Percentiles rank a stretch among this genome's conserved stretches.
Evolutionary conservation across 2,113 vertebrate species (phyloP).

Genomic region (Piprites chloris): DNA sequence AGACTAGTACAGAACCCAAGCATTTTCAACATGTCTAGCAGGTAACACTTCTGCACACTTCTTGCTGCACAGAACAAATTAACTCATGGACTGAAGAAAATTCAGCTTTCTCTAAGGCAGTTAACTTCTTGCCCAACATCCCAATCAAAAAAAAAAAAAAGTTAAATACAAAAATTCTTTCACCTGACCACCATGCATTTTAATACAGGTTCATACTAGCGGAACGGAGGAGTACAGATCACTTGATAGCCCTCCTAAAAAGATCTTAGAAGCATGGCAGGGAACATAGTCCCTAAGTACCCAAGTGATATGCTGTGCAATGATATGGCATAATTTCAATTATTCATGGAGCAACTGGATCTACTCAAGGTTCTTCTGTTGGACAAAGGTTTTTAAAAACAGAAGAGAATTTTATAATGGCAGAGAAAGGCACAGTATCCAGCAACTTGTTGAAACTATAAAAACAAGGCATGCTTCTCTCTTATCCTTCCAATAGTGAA

Average conservation of each 20-base stretch:
- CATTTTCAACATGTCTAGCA: neutral
- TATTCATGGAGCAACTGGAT: neutral
- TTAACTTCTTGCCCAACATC: neutral
- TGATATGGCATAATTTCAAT: neutral
- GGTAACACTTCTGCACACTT: slow-evolving; percentile 13
- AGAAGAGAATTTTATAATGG: neutral
- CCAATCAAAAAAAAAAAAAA: neutral
- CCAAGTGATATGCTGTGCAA: neutral
- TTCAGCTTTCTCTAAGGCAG: neutral
- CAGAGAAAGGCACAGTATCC: neutral
- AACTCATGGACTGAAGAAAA: slow-evolving; percentile 15
- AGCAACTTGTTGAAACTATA: neutral
- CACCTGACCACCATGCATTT: neutral
- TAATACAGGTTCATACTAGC: neutral
- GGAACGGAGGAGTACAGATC: neutral
- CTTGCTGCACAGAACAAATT: slow-evolving; percentile 1
- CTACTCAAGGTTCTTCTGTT: neutral
- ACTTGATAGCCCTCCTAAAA: neutral
- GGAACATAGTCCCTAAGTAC: neutral
- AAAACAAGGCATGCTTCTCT: neutral
- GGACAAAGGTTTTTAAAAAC: neutral
- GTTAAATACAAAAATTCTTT: neutral
- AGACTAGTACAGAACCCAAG: slow-evolving; percentile 5
- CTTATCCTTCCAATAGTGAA: neutral
- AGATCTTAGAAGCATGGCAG: neutral